Base-by-base conservation (phyloP, 2,888 invertebrate species). In the Drosophila mayaguana region DNA sequence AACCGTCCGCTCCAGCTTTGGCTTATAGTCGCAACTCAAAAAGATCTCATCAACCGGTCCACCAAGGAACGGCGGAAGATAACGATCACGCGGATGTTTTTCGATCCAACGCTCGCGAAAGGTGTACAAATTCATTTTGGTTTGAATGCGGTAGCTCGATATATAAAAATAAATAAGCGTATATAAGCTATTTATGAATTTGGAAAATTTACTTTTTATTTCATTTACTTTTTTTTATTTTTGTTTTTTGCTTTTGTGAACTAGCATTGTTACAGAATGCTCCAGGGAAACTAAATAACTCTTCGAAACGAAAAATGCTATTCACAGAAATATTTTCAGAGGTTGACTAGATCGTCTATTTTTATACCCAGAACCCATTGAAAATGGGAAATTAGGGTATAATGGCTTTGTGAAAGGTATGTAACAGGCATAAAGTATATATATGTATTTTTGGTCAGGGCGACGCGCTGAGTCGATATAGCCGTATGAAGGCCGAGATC, bases 21-120 rank as follows among this genome's bases (percentile, higher is more conserved):
- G 1, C 3, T 0, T 4, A 12, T 12, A 12, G 4, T 12, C 4
- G 36, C 1, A 3, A 36, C 12, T 14, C 4, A 40, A 8, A n/a
- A 40, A 40, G 28, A 59, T 9, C 14, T 59, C 59, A 2, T 59
- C 59, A 11, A 38, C 8, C 5, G 48, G 59, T 0, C 59, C 59
- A 7, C 59, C 59, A 3, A 59, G 16, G 9, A 16, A 59, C 16
- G 59, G 59, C 11, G 59, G 59, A 3, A 40, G 16, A 9, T 48
- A 16, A 0, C 0, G 0, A 38, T 38, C 38, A 16, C 11, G 0
- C 5, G 48, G 59, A 28, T 48, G 18, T 0, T 6, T 3, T 1
- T 3, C 3, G 0, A 3, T 9, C 59, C 59, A 59, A 11, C 48
- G 38, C 1, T 40, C 1, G 4, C 3, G 11, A 38, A 59, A 59